Evolutionary conservation across 2,113 vertebrate genomes (phyloP).

Genomic region (Rhodinocichla rosea): DNA sequence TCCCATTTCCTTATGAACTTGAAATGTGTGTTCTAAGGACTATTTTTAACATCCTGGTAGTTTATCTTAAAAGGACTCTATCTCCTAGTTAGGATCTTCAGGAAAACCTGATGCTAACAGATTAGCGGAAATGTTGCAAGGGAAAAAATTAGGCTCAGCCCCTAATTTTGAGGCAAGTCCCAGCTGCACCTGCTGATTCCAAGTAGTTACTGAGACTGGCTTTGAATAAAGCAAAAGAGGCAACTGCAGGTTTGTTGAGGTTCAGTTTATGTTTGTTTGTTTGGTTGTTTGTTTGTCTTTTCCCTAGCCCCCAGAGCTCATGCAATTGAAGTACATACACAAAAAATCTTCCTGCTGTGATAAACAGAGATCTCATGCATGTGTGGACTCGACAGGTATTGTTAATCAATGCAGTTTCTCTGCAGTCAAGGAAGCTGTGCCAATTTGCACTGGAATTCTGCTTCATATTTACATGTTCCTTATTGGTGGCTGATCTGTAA

Average conservation of each 20-base stretch:
- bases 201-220: neutral
- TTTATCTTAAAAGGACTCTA: neutral
- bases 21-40: neutral
- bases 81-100: neutral
- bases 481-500: neutral
- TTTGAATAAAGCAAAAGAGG: neutral
- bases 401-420: neutral
- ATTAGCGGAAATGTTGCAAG: neutral
- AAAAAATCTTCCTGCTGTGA: neutral
- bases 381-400: conserved; percentile 1
- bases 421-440: neutral
- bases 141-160: neutral
- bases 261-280: neutral
- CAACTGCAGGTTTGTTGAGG: neutral
- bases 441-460: neutral
- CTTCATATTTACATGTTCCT: neutral
- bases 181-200: neutral
- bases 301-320: neutral
- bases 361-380: neutral
- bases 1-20: neutral
- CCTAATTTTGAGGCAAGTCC: neutral
- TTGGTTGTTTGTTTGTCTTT: neutral
- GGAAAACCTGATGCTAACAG: neutral
- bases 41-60: neutral
- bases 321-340: neutral